Conservation (phyloP, 2,797 vertebrate genomes). For the Liasis olivaceus region DNA sequence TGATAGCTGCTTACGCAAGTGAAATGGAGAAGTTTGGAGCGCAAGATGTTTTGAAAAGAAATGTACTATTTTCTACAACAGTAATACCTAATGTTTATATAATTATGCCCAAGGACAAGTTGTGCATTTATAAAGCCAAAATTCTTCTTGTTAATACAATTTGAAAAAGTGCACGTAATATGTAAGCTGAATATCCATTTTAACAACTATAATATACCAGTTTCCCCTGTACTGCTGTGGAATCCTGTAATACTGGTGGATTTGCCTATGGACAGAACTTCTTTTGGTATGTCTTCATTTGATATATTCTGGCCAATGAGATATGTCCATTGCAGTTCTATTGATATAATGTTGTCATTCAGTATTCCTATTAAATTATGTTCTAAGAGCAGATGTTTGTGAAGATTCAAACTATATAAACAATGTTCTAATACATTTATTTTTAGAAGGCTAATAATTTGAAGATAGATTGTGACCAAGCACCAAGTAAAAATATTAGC, state of each 20-base stretch:
- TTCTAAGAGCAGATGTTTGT: not conserved
- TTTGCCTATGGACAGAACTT: not conserved
- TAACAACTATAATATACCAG: not conserved
- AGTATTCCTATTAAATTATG: not conserved
- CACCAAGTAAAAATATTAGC: constrained; percentile 59
- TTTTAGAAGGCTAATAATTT: constrained; percentile 68
- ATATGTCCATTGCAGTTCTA: not conserved
- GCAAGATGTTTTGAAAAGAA: not conserved
- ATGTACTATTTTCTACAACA: not conserved
- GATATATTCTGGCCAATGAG: not conserved
- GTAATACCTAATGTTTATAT: not conserved
- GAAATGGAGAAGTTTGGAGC: not conserved
- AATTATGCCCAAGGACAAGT: not conserved
- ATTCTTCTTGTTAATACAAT: not conserved
- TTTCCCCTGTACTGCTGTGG: not conserved
- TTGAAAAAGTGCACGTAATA: not conserved
- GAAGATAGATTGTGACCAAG: constrained; percentile 67
- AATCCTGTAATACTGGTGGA: not conserved
- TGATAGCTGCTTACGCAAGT: not conserved
- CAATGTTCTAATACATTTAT: not conserved
- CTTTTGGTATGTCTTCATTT: not conserved
- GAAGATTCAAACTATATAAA: not conserved
- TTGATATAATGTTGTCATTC: not conserved
- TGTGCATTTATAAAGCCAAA: not conserved
- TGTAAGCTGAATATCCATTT: not conserved